Evolutionary conservation across 2,113 vertebrate genomes (phyloP), one percentile per base, ranked within the genome.

Genomic region (Dipodomys spectabilis): DNA sequence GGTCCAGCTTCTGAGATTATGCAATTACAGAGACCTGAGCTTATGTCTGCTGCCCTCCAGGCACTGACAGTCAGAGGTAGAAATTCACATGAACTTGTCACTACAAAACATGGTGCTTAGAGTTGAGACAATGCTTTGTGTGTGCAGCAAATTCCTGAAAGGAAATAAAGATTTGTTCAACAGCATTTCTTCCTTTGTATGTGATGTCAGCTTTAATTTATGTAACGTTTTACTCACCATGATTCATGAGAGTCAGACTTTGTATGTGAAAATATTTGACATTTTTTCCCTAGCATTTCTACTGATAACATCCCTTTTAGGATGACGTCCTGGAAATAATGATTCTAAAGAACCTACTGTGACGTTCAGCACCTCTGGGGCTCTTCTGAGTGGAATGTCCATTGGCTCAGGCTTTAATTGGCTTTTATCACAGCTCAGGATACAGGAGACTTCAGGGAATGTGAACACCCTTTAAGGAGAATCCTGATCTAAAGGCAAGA

Each of bases 211-310:
- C 5, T 94, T 57, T 69, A 13, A 62, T 78, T 75, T 65, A 79
- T 45, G 15, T 23, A 39, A 39, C 7, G 23, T 86, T 64, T 84
- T 65, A 75, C 27, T 35, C 62, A 64, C 11, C 25, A 77, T 83
- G 79, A 80, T 72, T 92, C 39, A 74, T 60, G 53, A 93, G 45
- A 93, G 49, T 35, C 35, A 91, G 30, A 82, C 2, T 74, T 91
- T 39, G 44, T 62, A 30, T 64, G 11, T 35, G 49, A 86, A 82
- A 86, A 20, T 8, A 28, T 11, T 75, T 12, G 30, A 32, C 64
- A 7, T 22, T 53, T 69, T 32, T 10, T 44, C 72, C 49, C 11
- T 91, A 72, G 39, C 60, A 23, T 60, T 93, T 91, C 65, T 75
- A 67, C 7, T 15, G 20, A 39, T 45, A 18, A 12, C 6, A 20